Percentiles rank a stretch among this genome's conserved stretches.
Conservation (phyloP, 2,797 vertebrate genomes). For the Chromis chromis region DNA sequence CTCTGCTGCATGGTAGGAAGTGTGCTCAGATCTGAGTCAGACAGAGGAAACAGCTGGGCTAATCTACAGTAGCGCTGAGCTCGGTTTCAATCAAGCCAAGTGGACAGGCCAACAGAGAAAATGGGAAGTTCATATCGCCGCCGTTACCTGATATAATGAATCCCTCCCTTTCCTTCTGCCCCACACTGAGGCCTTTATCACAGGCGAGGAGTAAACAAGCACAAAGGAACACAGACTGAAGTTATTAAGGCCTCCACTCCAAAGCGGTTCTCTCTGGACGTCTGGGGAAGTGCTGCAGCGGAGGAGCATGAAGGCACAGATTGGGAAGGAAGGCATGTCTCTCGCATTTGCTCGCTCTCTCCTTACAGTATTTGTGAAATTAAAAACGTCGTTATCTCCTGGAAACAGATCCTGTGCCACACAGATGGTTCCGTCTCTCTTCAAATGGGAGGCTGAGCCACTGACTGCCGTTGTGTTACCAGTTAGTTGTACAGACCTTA, state of each 20-base stretch:
- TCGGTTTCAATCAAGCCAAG: conserved; percentile 77
- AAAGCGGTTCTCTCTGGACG: conserved; percentile 65
- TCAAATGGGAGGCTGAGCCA: conserved; percentile 82
- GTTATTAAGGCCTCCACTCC: conserved; percentile 73
- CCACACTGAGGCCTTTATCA: conserved; percentile 73
- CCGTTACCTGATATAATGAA: conserved; percentile 68
- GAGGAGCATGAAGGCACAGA: conserved; percentile 55
- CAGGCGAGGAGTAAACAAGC: conserved; percentile 68
- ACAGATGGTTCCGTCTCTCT: conserved; percentile 85
- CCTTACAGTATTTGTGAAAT: conserved; percentile 80
- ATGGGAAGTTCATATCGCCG: conserved; percentile 78
- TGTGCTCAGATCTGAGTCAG: conserved; percentile 70
- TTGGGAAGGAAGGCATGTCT: conserved; percentile 68
- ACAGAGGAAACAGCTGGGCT: conserved; percentile 83
- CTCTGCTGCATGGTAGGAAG: conserved; percentile 66
- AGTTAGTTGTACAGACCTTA: conserved; percentile 82
- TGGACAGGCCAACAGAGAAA: conserved; percentile 59
- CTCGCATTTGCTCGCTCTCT: conserved; percentile 41
- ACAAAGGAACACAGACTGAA: conserved; percentile 65
- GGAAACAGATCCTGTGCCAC: conserved; percentile 86
- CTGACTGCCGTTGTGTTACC: conserved; percentile 79
- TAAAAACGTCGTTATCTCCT: conserved; percentile 85
- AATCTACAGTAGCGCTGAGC: conserved; percentile 78
- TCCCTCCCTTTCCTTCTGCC: conserved; percentile 69
- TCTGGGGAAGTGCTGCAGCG: conserved; percentile 58